Evolutionary conservation across 2,113 vertebrate genomes (phyloP).

Genomic region (Thamnophis sirtalis): DNA sequence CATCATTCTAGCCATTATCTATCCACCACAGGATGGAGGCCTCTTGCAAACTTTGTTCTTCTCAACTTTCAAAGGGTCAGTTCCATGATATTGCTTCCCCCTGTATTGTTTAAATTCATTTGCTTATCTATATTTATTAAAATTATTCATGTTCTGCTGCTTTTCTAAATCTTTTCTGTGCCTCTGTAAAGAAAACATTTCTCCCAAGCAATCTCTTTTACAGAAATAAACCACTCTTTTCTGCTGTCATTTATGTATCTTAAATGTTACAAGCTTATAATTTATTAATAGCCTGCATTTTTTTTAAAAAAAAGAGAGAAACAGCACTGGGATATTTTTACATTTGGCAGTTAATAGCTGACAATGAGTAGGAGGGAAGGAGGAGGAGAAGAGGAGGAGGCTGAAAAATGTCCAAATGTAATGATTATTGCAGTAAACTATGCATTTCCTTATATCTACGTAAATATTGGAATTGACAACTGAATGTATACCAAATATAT

Average conservation of each 20-base stretch:
- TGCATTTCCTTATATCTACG: background rate
- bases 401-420: background rate
- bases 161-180: background rate
- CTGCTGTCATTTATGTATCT: slow-evolving; percentile 8
- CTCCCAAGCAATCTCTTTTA: background rate
- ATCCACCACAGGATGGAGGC: background rate
- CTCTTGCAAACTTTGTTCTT: background rate
- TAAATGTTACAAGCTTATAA: slow-evolving; percentile 35
- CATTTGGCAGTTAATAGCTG: slow-evolving; percentile 46
- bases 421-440: background rate
- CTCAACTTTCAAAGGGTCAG: background rate
- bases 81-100: background rate
- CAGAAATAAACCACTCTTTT: background rate
- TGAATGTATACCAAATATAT: background rate
- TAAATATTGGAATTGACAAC: background rate
- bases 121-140: background rate
- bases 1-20: background rate
- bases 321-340: slow-evolving; percentile 44
- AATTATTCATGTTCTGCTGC: background rate
- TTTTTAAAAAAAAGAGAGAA: slow-evolving; percentile 21
- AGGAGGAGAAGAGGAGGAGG: background rate
- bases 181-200: background rate
- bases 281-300: slow-evolving; percentile 43
- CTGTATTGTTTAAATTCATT: background rate
- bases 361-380: slow-evolving; percentile 13